Percentiles rank a stretch among this genome's conserved stretches.
These are phyloP conservation scores for Archaeoteleia sp. DNA, from an alignment of 2,888 invertebrate genomes.

Conservation along the genomic window DNA sequence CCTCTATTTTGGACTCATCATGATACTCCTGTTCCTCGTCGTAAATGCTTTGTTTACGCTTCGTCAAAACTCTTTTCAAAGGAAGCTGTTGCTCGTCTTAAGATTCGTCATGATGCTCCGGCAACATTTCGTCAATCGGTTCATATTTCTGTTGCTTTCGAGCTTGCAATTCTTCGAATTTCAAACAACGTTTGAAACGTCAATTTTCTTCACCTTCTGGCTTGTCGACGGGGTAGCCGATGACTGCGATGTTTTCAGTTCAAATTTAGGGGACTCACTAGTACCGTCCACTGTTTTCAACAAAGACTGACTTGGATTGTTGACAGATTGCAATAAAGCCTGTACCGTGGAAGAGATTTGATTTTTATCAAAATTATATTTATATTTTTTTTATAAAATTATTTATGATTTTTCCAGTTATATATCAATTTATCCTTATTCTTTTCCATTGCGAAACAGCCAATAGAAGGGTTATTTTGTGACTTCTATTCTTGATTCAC, in stretches of 20 bases:
- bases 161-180: slow-evolving; percentile 70
- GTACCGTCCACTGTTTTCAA: slow-evolving; percentile 13
- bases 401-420: too few relatives aligned
- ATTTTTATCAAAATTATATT: slow-evolving; percentile 63
- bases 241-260: slow-evolving; percentile 65
- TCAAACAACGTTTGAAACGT: slow-evolving; percentile 69
- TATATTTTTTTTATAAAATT: too few relatives aligned
- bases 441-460: too few relatives aligned
- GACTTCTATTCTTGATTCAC: too few relatives aligned
- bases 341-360: slow-evolving; percentile 61
- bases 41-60: slow-evolving; percentile 76
- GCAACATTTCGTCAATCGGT: slow-evolving; percentile 69
- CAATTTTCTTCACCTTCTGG: slow-evolving; percentile 48
- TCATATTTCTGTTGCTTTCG: slow-evolving; percentile 70
- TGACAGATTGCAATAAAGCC: slow-evolving; percentile 60
- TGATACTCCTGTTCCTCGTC: slow-evolving; percentile 72
- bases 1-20: slow-evolving; percentile 53
- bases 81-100: slow-evolving; percentile 75
- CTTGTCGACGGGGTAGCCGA: slow-evolving; percentile 37
- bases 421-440: too few relatives aligned
- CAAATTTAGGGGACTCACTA: slow-evolving; percentile 63
- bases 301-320: slow-evolving; percentile 14
- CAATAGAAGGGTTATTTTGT: too few relatives aligned
- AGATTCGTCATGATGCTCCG: slow-evolving; percentile 71
- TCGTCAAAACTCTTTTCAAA: slow-evolving; percentile 79